These are phyloP conservation scores for Cybosia mesomella DNA, from an alignment of 2,888 invertebrate genomes.

Conservation along the genomic window DNA sequence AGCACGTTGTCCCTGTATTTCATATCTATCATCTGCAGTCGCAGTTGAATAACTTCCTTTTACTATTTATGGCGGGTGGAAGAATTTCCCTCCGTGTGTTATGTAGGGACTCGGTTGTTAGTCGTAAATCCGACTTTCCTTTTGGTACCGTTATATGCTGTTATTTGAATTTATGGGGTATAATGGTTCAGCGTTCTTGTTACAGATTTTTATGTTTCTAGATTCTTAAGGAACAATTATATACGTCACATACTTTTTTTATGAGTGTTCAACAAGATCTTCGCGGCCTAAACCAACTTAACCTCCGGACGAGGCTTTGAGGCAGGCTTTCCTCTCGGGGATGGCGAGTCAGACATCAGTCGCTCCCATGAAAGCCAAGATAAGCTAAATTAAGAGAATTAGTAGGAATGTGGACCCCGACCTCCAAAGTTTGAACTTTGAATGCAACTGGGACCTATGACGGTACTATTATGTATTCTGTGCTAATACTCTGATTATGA, in stretches of 20 bases:
- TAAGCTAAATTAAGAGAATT: background rate
- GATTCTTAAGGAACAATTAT: background rate
- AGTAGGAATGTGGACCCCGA: background rate
- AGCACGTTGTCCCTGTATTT: conserved; percentile 55
- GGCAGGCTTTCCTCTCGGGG: background rate
- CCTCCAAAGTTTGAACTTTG: background rate
- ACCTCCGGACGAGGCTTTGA: background rate
- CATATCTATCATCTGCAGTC: conserved; percentile 62
- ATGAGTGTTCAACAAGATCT: too few species aligned
- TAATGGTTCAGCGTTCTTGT: conserved; percentile 29
- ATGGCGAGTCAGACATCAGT: background rate
- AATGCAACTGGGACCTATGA: background rate
- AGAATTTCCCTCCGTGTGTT: conserved; percentile 64
- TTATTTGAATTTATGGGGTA: conserved; percentile 32
- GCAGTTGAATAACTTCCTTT: conserved; percentile 56
- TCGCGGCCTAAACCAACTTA: too few species aligned
- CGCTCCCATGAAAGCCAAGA: background rate
- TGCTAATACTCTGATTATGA: background rate
- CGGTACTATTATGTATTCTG: too few species aligned
- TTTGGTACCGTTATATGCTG: conserved; percentile 31
- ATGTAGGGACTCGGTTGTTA: conserved; percentile 53
- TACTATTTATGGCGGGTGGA: conserved; percentile 64
- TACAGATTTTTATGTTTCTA: background rate
- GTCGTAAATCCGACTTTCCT: conserved; percentile 58
- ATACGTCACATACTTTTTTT: background rate